Conservation (phyloP, 2,113 vertebrate species). For the Xiphophorus couchianus region DNA sequence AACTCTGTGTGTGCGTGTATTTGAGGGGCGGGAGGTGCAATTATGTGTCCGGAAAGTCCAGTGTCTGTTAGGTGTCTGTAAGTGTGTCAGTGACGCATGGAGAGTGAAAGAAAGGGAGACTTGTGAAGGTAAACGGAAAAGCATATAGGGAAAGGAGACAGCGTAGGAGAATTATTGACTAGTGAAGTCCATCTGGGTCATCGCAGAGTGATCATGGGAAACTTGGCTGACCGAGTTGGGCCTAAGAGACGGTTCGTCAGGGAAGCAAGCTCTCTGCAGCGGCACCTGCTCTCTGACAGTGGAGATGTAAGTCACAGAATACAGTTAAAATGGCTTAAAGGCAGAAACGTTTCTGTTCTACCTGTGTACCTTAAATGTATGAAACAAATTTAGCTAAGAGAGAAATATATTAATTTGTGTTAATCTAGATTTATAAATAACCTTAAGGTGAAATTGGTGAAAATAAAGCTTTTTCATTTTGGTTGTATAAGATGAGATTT, state of each 20-base stretch:
- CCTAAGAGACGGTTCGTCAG: conserved; percentile 66
- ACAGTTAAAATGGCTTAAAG: neutral
- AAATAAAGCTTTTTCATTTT: neutral
- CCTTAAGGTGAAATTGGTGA: neutral
- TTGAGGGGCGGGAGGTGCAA: conserved; percentile 13
- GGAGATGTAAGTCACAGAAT: conserved; percentile 73
- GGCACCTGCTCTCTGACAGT: conserved; percentile 75
- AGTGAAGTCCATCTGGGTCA: conserved; percentile 41
- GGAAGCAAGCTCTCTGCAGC: conserved; percentile 69
- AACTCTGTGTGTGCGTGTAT: conserved; percentile 12
- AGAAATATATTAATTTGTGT: neutral
- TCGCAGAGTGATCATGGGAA: conserved; percentile 72
- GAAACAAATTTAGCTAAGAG: neutral
- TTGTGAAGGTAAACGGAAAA: conserved; percentile 44
- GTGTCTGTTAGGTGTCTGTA: conserved; percentile 43
- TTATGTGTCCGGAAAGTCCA: conserved; percentile 55
- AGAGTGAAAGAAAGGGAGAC: conserved; percentile 41
- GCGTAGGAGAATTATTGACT: conserved; percentile 18
- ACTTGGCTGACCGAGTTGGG: conserved; percentile 73
- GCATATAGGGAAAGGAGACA: conserved; percentile 16
- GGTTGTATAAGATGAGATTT: neutral
- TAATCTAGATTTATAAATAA: neutral
- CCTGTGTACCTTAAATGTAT: neutral
- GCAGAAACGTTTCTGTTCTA: neutral
- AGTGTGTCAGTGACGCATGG: conserved; percentile 71